These are phyloP conservation scores for Neotoxoptera formosana DNA, from an alignment of 1,140 invertebrate genomes.

Conservation along the genomic window DNA sequence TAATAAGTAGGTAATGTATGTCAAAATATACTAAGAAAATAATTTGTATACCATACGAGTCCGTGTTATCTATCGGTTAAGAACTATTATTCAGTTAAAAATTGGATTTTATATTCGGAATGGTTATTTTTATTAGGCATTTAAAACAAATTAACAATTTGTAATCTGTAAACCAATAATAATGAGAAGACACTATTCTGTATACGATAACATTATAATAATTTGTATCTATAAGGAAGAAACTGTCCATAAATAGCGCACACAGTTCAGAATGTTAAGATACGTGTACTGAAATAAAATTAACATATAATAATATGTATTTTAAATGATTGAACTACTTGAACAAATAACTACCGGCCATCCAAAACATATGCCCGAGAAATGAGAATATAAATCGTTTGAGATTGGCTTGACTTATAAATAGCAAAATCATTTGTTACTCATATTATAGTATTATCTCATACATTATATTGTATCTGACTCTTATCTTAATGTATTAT, in stretches of 20 bases:
- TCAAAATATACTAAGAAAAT: neutral
- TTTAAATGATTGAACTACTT: neutral
- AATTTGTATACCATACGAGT: neutral
- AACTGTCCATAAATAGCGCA: neutral
- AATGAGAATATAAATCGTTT: neutral
- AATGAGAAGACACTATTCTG: neutral
- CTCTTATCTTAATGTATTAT: neutral
- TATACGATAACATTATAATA: neutral
- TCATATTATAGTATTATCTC: neutral
- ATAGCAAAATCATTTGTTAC: neutral
- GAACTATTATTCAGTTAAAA: neutral
- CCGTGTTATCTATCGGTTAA: neutral
- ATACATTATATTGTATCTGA: neutral
- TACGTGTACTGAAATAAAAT: neutral
- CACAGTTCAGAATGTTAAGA: neutral
- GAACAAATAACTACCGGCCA: neutral
- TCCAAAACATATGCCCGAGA: neutral
- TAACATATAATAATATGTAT: neutral
- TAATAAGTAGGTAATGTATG: neutral
- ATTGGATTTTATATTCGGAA: neutral
- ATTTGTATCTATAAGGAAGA: neutral
- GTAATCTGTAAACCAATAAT: neutral
- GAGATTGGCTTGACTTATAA: neutral
- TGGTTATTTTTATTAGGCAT: neutral
- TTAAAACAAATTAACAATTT: neutral